Conservation (phyloP, 2,113 vertebrate species). For the Bubo scandiacus region DNA sequence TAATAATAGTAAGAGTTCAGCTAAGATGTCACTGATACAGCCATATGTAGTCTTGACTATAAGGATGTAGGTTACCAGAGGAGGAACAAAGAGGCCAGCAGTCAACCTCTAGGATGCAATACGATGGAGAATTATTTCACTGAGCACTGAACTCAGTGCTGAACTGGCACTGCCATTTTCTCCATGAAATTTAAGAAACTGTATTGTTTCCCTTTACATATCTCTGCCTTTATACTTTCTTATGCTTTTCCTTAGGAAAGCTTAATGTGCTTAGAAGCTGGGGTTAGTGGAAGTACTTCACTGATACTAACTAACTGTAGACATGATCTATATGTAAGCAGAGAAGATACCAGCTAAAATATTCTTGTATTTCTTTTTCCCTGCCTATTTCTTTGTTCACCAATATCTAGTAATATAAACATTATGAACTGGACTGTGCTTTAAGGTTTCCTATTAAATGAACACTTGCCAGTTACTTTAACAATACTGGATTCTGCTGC, state of each 20-base stretch:
- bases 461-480: not conserved
- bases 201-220: not conserved
- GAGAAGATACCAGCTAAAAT: not conserved
- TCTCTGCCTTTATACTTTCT: not conserved
- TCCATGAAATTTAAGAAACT: not conserved
- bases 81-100: not conserved
- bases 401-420: not conserved
- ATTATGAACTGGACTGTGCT: not conserved
- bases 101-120: not conserved
- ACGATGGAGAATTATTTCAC: not conserved
- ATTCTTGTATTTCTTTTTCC: not conserved
- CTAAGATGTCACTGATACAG: not conserved
- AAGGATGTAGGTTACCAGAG: not conserved
- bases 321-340: not conserved
- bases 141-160: not conserved
- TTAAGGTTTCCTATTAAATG: not conserved
- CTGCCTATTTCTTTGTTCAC: not conserved
- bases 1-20: not conserved
- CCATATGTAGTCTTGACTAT: not conserved
- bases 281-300: not conserved
- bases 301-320: not conserved
- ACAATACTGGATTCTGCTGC: not conserved
- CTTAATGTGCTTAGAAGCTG: not conserved
- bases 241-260: not conserved
- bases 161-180: not conserved